Base-by-base conservation (phyloP, 2,888 invertebrate species). In the Cyclophora albipunctata region DNA sequence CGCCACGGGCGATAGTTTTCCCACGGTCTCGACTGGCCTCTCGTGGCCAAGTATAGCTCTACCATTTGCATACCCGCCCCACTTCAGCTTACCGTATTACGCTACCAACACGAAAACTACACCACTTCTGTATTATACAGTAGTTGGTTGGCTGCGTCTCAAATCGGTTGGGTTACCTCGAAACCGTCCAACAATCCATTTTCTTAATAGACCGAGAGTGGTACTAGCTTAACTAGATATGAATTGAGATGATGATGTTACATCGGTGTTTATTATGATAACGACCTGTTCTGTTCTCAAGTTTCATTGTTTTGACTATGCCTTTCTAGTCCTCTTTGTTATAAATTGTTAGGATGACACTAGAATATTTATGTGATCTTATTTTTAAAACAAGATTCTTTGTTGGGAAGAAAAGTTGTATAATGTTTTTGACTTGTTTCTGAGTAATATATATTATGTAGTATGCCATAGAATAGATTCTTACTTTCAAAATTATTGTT, bases 1-100 rank as follows among this genome's bases (percentile, higher is more conserved):
- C 80, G 87, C 87, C 84, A 87, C 87, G 78, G 88, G 88, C 88
- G 87, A 88, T 87, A 86, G 84, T 88, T 87, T 87, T 88, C 87
- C 88, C 87, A 87, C 87, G 87, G 83, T 86, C 85, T 71, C 79
- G 75, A 76, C 71, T 79, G 77, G 73, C 76, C 69, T 72, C 73
- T 76, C 77, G 81, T 78, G 81, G 77, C 83, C 79, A 81, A 84
- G 79, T 83, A 84, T 80, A 81, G 82, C 81, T 74, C 81, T 75
- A 82, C 81, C 81, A 87, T 88, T 86, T 88, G 86, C 87, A 85
- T 86, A 83, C 81, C 81, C 81, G 72, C 74, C 78, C 74, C 78
- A 75, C 80, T 51, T 69, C 75, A 70, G 71, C 76, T 81, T 81
- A 82, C 86, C 72, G 81, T 78, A 78, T 81, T 83, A 87, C 81